Conservation (phyloP, 2,797 vertebrate genomes). For the Scarus forsteni region DNA sequence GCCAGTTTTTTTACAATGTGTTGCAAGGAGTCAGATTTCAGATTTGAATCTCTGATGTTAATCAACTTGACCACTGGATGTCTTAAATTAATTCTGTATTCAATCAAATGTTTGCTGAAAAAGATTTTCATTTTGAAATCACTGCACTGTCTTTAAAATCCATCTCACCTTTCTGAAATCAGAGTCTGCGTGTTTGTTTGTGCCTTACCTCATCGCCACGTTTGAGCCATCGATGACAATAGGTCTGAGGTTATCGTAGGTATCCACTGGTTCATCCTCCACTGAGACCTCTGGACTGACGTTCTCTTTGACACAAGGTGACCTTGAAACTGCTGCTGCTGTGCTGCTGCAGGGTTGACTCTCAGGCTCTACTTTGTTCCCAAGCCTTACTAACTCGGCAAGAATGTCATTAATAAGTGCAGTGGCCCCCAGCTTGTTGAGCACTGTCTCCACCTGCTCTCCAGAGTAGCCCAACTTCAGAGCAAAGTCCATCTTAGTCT, state of each 20-base stretch:
- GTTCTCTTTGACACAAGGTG: slow-evolving; percentile 88
- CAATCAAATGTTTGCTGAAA: too few relatives aligned
- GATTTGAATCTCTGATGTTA: too few relatives aligned
- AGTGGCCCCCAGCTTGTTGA: slow-evolving; percentile 93
- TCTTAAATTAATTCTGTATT: too few relatives aligned
- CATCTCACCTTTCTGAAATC: too few relatives aligned
- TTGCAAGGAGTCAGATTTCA: too few relatives aligned
- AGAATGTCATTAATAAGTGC: slow-evolving; percentile 96
- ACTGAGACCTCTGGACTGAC: slow-evolving; percentile 92
- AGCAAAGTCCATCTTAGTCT: slow-evolving; percentile 98
- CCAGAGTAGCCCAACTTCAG: slow-evolving; percentile 96
- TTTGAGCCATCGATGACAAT: slow-evolving; percentile 98
- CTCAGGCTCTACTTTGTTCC: slow-evolving; percentile 94
- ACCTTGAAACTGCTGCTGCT: slow-evolving; percentile 77
- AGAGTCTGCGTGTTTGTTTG: background rate
- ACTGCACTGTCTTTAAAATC: too few relatives aligned
- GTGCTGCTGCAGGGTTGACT: slow-evolving; percentile 82
- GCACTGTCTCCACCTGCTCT: slow-evolving; percentile 95
- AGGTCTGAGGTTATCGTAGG: slow-evolving; percentile 93
- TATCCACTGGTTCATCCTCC: slow-evolving; percentile 93
- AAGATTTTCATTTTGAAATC: too few relatives aligned
- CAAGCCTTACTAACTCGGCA: slow-evolving; percentile 95
- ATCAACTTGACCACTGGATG: too few relatives aligned
- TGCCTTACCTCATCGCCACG: slow-evolving; percentile 96
- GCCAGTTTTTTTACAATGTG: too few relatives aligned